Evolutionary conservation across 2,888 invertebrate genomes (phyloP).

Genomic region (Dilophus febrilis): DNA sequence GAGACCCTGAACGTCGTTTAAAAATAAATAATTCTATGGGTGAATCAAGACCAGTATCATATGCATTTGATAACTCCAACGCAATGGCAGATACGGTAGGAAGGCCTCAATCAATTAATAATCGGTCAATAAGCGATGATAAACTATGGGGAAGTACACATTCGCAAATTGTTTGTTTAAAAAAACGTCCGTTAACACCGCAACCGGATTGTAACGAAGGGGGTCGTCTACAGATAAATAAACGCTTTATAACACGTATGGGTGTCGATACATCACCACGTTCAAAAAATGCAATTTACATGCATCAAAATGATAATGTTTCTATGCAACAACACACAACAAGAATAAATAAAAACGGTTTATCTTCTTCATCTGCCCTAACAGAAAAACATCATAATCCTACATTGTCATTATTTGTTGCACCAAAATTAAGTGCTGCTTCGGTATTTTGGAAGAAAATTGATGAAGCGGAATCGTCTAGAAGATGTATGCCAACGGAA

Average conservation of each 20-base stretch:
- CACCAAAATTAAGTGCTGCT: slow-evolving; percentile 34
- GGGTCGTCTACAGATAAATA: slow-evolving; percentile 21
- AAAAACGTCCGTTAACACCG: slow-evolving; percentile 9
- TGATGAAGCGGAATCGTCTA: slow-evolving; percentile 35
- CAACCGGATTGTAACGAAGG: slow-evolving; percentile 16
- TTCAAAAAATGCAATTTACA: slow-evolving; percentile 3
- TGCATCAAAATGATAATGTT: slow-evolving; percentile 28
- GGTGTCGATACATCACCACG: slow-evolving; percentile 4
- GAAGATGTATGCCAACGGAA: slow-evolving; percentile 19
- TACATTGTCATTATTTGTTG: too few species aligned
- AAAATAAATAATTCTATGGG: slow-evolving; percentile 29
- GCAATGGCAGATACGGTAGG: slow-evolving; percentile 1
- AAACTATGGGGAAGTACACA: slow-evolving; percentile 22
- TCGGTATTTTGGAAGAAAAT: slow-evolving; percentile 48
- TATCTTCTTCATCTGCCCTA: too few species aligned
- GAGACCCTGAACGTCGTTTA: slow-evolving; percentile 47
- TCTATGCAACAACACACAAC: too few species aligned
- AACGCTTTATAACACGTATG: slow-evolving; percentile 14
- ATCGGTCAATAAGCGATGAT: slow-evolving; percentile 29
- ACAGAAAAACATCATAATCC: slow-evolving; percentile 24
- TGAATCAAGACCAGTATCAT: slow-evolving; percentile 34
- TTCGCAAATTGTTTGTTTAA: slow-evolving; percentile 14
- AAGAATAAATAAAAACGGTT: too few species aligned
- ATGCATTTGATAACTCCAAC: slow-evolving; percentile 32
- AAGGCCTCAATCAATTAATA: too few species aligned